Base-by-base conservation (phyloP, 2,888 invertebrate species). In the Hipparchia sbordonii region DNA sequence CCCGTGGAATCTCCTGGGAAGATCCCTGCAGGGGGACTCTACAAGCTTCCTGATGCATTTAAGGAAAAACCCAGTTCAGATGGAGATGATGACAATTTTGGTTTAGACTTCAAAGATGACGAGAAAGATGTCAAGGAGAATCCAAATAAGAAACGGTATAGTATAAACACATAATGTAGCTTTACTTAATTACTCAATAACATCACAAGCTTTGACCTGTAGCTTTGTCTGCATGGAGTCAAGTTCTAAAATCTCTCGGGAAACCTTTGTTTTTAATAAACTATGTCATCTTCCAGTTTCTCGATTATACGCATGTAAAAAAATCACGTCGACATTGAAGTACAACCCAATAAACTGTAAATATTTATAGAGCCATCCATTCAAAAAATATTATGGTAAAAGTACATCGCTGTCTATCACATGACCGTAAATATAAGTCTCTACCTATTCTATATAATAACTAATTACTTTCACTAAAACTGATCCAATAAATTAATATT, bases 21-120 rank as follows among this genome's bases (percentile, higher is more conserved):
- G 57, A 76, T 80, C 2, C 81, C 81, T 6, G 93, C 92, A 0
- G 93, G 93, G 1, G 90, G 89, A 0, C 78, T 92, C 0, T 93
- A 93, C 77, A 83, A 86, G 74, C 81, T 84, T 0, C 86, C 87
- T 0, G 86, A 86, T 6, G 80, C 87, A 0, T 91, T 90, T 65
- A 88, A 84, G 56, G 87, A 86, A 1, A 88, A 84, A 33, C 89
- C 90, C 2, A 78, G 75, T 8, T 72, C 78, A 5, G 77, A 78
- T 1, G 76, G 77, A 13, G 69, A 73, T n/a, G 71, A 70, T 56
- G 70, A 72, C 10, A 65, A 73, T 46, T 76, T 72, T 63, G 77
- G 73, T 6, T 51, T 76, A 39, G 70, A 74, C 2, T 74, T 76
- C 52, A 76, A 74, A 23, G 77, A 76, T 13, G 72, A 75, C 1